These are phyloP conservation scores for Aptenodytes patagonicus DNA, from an alignment of 2,113 vertebrate genomes.

Conservation along the genomic window DNA sequence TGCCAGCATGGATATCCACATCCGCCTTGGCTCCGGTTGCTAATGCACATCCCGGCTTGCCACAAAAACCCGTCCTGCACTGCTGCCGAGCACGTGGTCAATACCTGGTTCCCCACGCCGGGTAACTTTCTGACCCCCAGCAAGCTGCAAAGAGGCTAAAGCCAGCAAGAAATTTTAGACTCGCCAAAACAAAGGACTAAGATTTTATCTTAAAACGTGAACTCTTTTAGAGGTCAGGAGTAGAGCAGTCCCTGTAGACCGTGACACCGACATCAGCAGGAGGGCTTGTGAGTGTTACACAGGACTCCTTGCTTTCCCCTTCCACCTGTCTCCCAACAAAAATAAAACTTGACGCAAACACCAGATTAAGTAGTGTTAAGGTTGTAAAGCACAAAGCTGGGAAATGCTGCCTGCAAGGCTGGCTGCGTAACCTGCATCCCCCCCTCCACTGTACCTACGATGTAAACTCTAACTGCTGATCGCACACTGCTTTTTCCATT, in stretches of 20 bases:
- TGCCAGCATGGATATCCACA: neutral
- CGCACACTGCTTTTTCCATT: neutral
- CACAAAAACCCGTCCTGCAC: neutral
- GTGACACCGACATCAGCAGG: neutral
- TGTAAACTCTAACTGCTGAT: neutral
- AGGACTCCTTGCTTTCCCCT: neutral
- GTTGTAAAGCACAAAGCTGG: neutral
- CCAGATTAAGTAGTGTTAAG: neutral
- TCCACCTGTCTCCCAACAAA: neutral
- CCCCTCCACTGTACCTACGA: accelerated
- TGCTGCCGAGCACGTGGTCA: accelerated
- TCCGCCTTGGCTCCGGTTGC: neutral
- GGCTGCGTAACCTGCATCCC: neutral
- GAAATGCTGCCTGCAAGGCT: neutral
- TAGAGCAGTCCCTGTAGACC: neutral
- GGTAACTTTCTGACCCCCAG: neutral
- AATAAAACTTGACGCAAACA: neutral
- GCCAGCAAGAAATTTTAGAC: neutral
- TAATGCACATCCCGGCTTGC: accelerated
- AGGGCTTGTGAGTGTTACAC: neutral
- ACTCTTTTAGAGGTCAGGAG: neutral
- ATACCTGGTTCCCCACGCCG: accelerated
- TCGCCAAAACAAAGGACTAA: neutral
- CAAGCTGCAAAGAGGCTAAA: neutral
- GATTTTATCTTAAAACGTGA: neutral